Base-by-base conservation (phyloP, 2,797 vertebrate genomes). In the Falco biarmicus region DNA sequence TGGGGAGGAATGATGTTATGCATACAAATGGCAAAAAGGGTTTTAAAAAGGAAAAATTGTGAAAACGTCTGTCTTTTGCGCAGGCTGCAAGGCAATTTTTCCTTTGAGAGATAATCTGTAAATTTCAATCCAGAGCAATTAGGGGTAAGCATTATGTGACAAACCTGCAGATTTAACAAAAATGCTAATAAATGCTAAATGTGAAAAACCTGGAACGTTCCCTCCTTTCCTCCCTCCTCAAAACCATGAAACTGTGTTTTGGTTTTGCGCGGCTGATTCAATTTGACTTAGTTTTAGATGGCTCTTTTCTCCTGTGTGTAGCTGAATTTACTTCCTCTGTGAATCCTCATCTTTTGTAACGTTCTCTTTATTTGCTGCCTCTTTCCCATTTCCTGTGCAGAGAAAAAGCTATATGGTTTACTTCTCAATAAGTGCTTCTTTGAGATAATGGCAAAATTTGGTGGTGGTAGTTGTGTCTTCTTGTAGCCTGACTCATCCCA, bases 111-210 rank as follows among this genome's bases (percentile, higher is more conserved):
- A 71, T 39, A 59, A 60, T 92, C 21, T 57, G 51, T 82, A 78
- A 60, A 93, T 89, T 87, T 93, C n/a, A 90, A 28, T 80, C 81
- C 32, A 89, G 37, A 93, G 71, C 73, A 87, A 48, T 89, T 87
- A 60, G 15, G 37, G 64, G 11, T 87, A 74, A 93, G 8, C 56
- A 60, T 94, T 90, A 70, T 68, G 53, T 2, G 0, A 74, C 92
- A 92, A 83, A 92, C 57, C 41, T 71, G 57, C 60, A 77, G 66
- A 66, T 93, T 74, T 79, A 81, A 70, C 47, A 83, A 51, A 87
- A 89, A 84, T 64, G 53, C n/a, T 79, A 90, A 71, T 89, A 80
- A 84, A 89, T 50, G 37, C 53, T 61, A 80, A 92, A 50, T 93
- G 77, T 25, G 1, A 76, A 63, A 66, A 70, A 84, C 48, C 47